phyloP scores from a whole-genome alignment of 2,888 invertebrate species.

The Callyntrura sp. region DNA sequence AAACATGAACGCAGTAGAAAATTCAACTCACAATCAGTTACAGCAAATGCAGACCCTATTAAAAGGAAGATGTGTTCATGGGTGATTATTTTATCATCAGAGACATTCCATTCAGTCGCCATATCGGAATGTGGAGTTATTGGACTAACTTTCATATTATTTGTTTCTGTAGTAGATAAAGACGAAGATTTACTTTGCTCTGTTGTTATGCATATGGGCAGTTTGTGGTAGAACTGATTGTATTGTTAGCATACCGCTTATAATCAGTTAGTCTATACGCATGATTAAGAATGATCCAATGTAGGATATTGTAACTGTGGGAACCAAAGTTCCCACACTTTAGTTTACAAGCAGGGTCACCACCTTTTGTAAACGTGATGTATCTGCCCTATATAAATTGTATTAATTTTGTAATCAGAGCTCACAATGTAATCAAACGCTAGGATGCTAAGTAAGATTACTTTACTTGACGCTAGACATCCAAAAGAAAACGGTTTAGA shows the following conservation, averaged over 20 bases:
- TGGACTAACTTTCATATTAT: neutral
- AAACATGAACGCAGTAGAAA: no score
- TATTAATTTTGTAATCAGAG: no score
- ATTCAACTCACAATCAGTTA: neutral
- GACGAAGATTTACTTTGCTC: neutral
- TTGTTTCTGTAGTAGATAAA: neutral
- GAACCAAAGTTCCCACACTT: slow-evolving; percentile 43
- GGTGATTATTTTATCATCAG: neutral
- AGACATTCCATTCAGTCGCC: neutral
- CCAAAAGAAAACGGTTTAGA: no score
- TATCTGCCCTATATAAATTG: slow-evolving; percentile 18
- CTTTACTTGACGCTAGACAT: no score
- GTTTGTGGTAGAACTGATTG: neutral
- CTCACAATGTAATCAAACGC: no score
- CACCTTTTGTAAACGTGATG: neutral
- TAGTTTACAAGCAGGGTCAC: slow-evolving; percentile 43
- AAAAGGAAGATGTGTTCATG: neutral
- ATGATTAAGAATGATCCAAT: neutral
- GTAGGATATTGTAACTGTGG: slow-evolving; percentile 1
- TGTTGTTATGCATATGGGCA: neutral
- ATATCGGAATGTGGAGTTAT: no score
- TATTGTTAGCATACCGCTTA: neutral
- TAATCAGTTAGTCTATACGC: neutral
- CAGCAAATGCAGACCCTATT: neutral
- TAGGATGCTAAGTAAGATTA: no score